phyloP scores from a whole-genome alignment of 2,797 vertebrate species.

The Sylvia borin region DNA sequence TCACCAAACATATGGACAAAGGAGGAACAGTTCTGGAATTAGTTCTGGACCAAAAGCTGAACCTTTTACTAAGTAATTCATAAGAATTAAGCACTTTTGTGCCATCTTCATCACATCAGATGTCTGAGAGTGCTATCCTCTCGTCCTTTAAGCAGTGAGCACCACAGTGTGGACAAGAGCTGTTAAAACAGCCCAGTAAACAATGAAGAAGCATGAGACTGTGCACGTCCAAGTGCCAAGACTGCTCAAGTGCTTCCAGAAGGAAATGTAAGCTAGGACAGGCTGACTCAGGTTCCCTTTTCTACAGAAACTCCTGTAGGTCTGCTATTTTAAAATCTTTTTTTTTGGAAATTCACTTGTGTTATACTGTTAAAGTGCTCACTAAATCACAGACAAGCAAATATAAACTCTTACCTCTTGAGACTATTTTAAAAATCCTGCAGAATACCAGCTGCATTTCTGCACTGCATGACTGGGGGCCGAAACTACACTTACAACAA shows the following conservation, averaged over 20 bases:
- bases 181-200: background rate
- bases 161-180: background rate
- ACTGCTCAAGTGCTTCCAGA: background rate
- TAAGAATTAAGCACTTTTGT: background rate
- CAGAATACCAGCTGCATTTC: background rate
- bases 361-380: background rate
- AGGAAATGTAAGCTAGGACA: background rate
- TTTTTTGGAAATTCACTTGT: background rate
- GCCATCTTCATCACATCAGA: background rate
- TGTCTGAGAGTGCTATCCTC: background rate
- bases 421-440: background rate
- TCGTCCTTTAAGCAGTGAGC: background rate
- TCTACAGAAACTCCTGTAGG: background rate
- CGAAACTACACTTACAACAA: rapidly evolving
- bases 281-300: background rate
- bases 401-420: background rate
- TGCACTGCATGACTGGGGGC: rapidly evolving
- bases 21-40: background rate
- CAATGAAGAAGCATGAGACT: background rate
- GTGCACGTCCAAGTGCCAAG: rapidly evolving
- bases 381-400: background rate
- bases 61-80: background rate
- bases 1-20: background rate
- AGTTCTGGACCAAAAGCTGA: background rate
- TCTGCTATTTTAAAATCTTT: background rate